Evolutionary conservation across 1,140 invertebrate species (phyloP), one percentile per base, ranked within the genome.

Genomic region (Trinorchestia longiramus): DNA sequence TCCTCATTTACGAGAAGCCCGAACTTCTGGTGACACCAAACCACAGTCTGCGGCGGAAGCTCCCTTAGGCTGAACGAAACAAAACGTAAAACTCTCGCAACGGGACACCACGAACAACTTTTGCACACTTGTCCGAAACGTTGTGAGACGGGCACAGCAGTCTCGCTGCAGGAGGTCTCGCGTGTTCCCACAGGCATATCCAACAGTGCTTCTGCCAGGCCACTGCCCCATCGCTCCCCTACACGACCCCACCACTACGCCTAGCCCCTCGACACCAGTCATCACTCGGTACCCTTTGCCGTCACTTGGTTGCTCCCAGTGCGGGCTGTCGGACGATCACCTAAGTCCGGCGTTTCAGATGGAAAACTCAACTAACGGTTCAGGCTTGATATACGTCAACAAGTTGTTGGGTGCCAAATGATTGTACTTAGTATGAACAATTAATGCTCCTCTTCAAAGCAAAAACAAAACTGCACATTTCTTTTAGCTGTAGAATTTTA

Each of bases 271-370:
- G 92, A 43, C 92, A 94, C 92, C 92, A 94, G 92, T 94, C 92
- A 94, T 94, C 92, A 94, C 92, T 94, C 92, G 92, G 92, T 94
- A 94, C 92, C 92, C 92, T 94, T 94, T 94, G 92, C 92, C 92
- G 92, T 94, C 92, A 94, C 92, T 94, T 94, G 92, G 43, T 94
- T 94, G 92, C 92, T 94, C 92, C 92, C 92, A 94, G 92, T 28
- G 92, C 92, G 92, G 44, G 15, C 43, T 43, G 44, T 45, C 43
- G 41, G 43, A 94, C 44, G 11, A 94, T 19, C 92, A 36, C 92
- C 92, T 94, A 94, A 94, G 28, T 42, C 28, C 41, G 3, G 62
- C 1, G 28, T 90, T 90, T 15, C 6, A 43, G 41, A 90, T 36
- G 43, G 88, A 90, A 90, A 90, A 42, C 41, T 28, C 15, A 36